Base-by-base conservation (phyloP, 2,888 invertebrate species). In the Melitaea athalia region DNA sequence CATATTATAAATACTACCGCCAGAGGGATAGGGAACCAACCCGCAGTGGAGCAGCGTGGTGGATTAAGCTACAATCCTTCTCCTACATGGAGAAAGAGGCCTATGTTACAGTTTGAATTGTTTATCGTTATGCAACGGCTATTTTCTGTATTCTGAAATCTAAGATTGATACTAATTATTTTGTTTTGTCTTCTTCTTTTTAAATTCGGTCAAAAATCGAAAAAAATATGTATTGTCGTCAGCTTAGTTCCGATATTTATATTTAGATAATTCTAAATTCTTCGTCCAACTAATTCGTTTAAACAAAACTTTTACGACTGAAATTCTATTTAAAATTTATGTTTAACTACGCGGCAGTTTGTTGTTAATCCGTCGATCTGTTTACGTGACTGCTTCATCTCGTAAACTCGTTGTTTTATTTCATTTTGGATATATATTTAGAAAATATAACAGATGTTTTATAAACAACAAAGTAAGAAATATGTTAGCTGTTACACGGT, bases 231-330 rank as follows among this genome's bases (percentile, higher is more conserved):
- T 24, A 24, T 24, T 24, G 3, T 24, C 3, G 24, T 24, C 24
- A 24, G 24, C 3, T 24, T 24, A 47, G 17, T 47, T 57, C n/a
- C 6, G 42, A 6, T 33, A 50, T 59, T 64, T 64, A 64, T 64
- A 59, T 64, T 59, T 52, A 43, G 59, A 31, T 8, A 14, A 4
- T 66, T 47, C 47, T 49, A 49, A 49, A 49, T 49, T 61, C 55
- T 53, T 53, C 24, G 24, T 38, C 38, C 42, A 64, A 59, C 47
- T 64, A 64, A 64, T 57, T 49, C 49, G 59, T 64, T 38, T 59
- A 64, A 64, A 43, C 64, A 47, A 49, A 59, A 64, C 64, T 5
- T 64, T 59, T 64, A 64, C 64, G 64, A 64, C 17, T 11, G 33
- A 31, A 33, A 38, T 47, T 55, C 11, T 45, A 43, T 43, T 53